Evolutionary conservation across 2,888 invertebrate species (phyloP).

Genomic region (Entomobrya proxima): DNA sequence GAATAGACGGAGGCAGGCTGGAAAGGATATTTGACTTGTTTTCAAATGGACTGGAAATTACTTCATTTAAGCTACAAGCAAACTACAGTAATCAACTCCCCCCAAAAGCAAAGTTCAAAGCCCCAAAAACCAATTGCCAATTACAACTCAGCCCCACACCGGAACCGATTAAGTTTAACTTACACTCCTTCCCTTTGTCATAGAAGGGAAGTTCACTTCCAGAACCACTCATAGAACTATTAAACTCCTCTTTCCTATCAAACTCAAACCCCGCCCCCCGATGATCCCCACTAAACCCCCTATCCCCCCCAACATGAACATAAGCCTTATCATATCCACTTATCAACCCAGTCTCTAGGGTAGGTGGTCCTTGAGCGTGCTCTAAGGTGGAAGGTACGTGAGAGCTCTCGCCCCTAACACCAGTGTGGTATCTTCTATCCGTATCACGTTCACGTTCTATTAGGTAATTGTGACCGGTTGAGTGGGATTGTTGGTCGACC

Average conservation of each 20-base stretch:
- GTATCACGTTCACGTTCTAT: slow-evolving; percentile 57
- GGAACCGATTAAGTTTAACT: too few relatives aligned
- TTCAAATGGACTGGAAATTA: neutral
- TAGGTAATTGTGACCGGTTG: slow-evolving; percentile 22
- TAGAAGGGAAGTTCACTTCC: too few relatives aligned
- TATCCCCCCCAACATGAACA: slow-evolving; percentile 12
- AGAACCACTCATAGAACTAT: too few relatives aligned
- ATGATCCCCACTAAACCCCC: neutral
- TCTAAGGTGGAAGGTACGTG: neutral
- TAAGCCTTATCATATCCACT: too few relatives aligned
- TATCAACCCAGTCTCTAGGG: slow-evolving; percentile 54
- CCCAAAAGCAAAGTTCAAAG: too few relatives aligned
- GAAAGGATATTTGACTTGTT: neutral
- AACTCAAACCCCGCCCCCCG: neutral
- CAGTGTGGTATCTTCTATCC: neutral
- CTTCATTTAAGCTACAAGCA: neutral
- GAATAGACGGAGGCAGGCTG: slow-evolving; percentile 68
- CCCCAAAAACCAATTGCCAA: too few relatives aligned
- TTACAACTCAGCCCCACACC: too few relatives aligned
- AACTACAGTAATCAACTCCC: too few relatives aligned
- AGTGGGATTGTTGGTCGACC: slow-evolving; percentile 30
- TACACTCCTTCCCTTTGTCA: too few relatives aligned
- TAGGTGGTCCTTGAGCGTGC: slow-evolving; percentile 1
- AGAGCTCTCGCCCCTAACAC: neutral
- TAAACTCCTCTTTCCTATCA: neutral